Conservation (phyloP, 2,888 invertebrate genomes). For the Cephus spinipes region DNA sequence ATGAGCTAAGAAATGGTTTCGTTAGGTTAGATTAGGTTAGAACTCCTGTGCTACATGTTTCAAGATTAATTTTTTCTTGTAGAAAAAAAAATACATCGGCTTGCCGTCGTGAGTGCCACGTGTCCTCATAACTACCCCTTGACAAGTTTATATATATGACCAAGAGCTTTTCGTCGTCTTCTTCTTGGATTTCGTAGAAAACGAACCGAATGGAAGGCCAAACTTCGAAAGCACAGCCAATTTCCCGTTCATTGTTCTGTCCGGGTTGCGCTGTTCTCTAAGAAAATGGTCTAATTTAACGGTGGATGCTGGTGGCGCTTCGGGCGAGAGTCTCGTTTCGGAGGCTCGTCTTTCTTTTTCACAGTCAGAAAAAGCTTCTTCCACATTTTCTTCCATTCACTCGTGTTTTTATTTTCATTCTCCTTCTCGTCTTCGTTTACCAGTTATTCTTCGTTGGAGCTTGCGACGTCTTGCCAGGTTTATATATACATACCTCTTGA, state of each 20-base stretch:
- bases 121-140: too few species aligned
- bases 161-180: neutral
- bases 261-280: neutral
- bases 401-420: neutral
- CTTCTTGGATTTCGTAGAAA: neutral
- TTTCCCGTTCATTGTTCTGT: conserved; percentile 25
- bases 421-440: neutral
- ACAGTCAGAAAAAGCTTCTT: neutral
- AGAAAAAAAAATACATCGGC: too few species aligned
- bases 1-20: too few species aligned
- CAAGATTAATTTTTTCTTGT: too few species aligned
- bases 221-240: conserved; percentile 28
- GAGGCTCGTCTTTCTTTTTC: neutral
- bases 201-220: neutral
- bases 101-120: too few species aligned
- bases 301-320: neutral
- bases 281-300: neutral
- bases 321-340: neutral
- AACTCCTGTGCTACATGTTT: too few species aligned
- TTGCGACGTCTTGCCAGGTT: neutral
- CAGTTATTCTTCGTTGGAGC: neutral
- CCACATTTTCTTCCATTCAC: neutral
- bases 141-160: neutral
- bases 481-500: neutral
- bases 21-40: too few species aligned